Conservation (phyloP, 2,797 vertebrate species). For the Sylvia borin region DNA sequence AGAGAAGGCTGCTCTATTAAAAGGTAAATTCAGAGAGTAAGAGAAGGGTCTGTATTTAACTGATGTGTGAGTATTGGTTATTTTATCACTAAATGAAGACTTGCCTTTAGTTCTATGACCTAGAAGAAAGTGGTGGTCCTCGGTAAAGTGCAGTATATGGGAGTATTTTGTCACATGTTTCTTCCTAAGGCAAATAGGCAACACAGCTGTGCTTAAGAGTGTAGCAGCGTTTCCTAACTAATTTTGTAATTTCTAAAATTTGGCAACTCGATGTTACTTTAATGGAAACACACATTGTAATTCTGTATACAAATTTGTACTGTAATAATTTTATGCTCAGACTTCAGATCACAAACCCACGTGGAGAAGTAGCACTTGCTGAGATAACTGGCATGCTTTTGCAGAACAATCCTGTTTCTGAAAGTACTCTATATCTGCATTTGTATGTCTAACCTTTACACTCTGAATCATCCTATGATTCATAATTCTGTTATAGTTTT, state of each 20-base stretch:
- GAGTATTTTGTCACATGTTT: background rate
- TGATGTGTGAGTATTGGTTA: background rate
- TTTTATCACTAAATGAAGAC: background rate
- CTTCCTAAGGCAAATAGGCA: background rate
- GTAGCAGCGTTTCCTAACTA: background rate
- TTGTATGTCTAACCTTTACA: slow-evolving; percentile 34
- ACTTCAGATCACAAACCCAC: slow-evolving; percentile 50
- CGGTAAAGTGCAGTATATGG: background rate
- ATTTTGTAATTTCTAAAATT: background rate
- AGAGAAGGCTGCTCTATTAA: background rate
- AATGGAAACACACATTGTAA: background rate
- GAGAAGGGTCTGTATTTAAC: background rate
- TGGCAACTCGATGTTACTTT: background rate
- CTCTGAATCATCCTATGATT: slow-evolving; percentile 38
- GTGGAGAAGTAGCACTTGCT: slow-evolving; percentile 41
- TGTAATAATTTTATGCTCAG: slow-evolving; percentile 28
- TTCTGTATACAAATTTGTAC: slow-evolving; percentile 22
- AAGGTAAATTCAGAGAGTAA: background rate
- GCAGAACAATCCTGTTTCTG: slow-evolving; percentile 47
- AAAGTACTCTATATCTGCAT: slow-evolving; percentile 31
- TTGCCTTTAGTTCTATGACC: background rate
- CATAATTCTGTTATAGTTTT: slow-evolving; percentile 51
- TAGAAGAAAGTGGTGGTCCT: background rate
- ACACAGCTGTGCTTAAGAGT: background rate
- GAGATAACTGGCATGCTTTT: slow-evolving; percentile 51